Base-by-base conservation (phyloP, 2,888 invertebrate species). In the Tribolium freemani region DNA sequence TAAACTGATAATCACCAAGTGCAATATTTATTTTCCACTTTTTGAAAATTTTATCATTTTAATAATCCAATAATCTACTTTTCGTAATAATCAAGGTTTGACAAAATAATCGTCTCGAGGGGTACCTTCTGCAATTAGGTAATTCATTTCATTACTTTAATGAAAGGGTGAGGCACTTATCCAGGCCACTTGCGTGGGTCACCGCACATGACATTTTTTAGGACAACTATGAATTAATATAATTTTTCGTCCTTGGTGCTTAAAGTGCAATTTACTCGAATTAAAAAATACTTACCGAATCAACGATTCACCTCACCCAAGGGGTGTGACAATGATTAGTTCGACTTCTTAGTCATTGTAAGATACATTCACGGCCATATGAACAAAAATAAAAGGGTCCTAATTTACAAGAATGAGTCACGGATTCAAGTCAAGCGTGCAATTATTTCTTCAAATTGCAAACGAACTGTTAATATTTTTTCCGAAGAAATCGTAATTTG, bases 81-180 rank as follows among this genome's bases (percentile, higher is more conserved):
- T 26, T 26, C 26, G 26, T 26, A 26, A n/a, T n/a, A n/a, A 26
- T 26, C 26, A 26, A 26, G 26, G 3, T 2, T 26, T 26, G 26
- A 26, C 26, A 26, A 26, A 26, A 26, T 26, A 26, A 26, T 26
- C 5, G 3, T 26, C 26, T 26, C 26, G 3, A 26, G 26, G 4
- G 26, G 26, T 26, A 26, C 5, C 10, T 4, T 20, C n/a, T 11
- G 53, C 46, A 69, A 69, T 69, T 53, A 69, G 11, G 58, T 69
- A 61, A 60, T 69, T 69, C 44, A 53, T 10, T 60, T 60, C 60
- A 69, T 69, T 69, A 69, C 58, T 21, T 60, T 60, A 69, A 69
- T 69, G 45, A 45, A 21, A 53, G 69, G 69, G 69, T 60, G 58
- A 69, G 69, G 69, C 69, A 51, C 50, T 57, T 48, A 67, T 56